Evolutionary conservation across 2,113 vertebrate genomes (phyloP).

Genomic region (Cathartes aura): DNA sequence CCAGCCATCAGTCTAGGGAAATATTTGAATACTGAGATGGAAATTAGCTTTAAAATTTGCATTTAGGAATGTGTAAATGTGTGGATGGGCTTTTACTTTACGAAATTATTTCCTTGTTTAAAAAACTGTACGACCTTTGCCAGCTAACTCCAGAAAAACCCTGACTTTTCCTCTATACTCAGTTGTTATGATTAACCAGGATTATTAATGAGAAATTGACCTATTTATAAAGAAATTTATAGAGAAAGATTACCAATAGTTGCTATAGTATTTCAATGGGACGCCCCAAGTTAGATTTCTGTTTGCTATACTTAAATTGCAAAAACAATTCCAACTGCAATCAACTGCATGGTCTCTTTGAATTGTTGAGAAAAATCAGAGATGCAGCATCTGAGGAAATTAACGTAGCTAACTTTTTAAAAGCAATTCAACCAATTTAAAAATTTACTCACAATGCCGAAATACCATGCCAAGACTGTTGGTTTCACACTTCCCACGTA

Average conservation of each 20-base stretch:
- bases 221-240: not conserved
- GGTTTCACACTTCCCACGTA: slow-evolving; percentile 27
- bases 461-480: not conserved
- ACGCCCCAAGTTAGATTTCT: not conserved
- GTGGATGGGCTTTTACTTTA: not conserved
- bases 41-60: slow-evolving; percentile 22
- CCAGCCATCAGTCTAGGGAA: not conserved
- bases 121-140: not conserved
- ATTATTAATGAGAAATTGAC: not conserved
- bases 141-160: not conserved
- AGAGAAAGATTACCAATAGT: not conserved
- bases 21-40: not conserved
- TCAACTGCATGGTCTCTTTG: not conserved
- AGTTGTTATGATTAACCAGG: not conserved
- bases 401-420: not conserved
- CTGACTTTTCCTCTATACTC: not conserved
- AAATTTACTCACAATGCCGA: not conserved
- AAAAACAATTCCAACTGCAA: not conserved
- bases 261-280: not conserved
- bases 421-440: not conserved
- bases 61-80: not conserved
- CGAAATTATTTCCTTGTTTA: not conserved
- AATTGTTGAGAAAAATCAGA: not conserved
- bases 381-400: not conserved
- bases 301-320: not conserved